Base-by-base conservation (phyloP, 2,797 vertebrate genomes). In the Tympanoctomys barrerae region DNA sequence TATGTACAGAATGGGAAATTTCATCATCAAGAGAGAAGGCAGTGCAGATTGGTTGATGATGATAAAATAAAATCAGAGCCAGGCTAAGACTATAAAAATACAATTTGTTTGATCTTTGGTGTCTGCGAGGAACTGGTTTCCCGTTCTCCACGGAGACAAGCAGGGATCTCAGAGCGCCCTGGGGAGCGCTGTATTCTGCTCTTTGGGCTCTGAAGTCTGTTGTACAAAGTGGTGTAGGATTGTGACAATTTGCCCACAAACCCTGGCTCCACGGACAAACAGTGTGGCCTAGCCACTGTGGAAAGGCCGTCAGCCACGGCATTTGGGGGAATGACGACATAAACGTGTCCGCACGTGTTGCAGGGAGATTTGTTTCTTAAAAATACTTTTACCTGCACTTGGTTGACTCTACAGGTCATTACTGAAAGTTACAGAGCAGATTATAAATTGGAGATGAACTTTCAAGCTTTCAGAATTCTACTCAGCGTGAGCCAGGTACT, bases 281-380 rank as follows among this genome's bases (percentile, higher is more conserved):
- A 1, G 2, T 11, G 42, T 21, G 21, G 1, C 2, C 19, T 16
- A 52, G n/a, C 12, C 46, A 3, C 16, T 8, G 9, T 12, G 62
- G 10, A 36, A 6, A 70, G 4, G 39, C 24, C 14, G 6, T 24
- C 26, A 54, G 22, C 24, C 19, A 18, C 3, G 14, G 2, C 46
- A 39, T 7, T 49, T 21, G 39, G 28, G 24, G 36, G 13, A 62
- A 46, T 4, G 18, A 33, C 19, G 8, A 11, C 31, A 49, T 36
- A 36, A n/a, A 64, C 54, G 31, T 7, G 26, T 19, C 49, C 24
- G 28, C 18, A 52, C 22, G 28, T 33, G 7, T n/a, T 78, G 13
- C 18, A 31, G 14, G 16, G 22, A 36, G 12, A 42, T 75, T 46
- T 18, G 52, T 0, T 66, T 54, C 4, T 49, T 16, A 28, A 1